Conservation (phyloP, 1,140 invertebrate genomes). For the Vollenhovia emeryi region DNA sequence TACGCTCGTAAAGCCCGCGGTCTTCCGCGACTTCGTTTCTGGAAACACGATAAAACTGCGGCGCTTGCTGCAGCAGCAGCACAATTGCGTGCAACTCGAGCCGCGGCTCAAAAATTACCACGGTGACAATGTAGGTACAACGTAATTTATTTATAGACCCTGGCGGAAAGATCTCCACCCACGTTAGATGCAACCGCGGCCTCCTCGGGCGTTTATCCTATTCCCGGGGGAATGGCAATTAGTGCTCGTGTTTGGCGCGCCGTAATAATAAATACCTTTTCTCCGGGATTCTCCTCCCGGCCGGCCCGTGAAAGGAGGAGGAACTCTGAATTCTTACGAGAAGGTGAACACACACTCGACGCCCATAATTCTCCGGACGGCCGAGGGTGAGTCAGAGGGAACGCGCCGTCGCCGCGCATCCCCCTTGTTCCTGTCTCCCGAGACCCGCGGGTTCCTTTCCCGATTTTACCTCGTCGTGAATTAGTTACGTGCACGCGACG, state of each 20-base stretch:
- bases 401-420: conserved; percentile 43
- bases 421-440: conserved; percentile 44
- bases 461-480: conserved; percentile 68
- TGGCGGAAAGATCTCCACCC: background rate
- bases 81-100: background rate
- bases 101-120: background rate
- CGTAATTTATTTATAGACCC: conserved; percentile 29
- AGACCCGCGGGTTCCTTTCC: conserved; percentile 56
- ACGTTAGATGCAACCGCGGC: conserved; percentile 28
- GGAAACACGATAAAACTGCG: conserved; percentile 23
- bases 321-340: conserved; percentile 59
- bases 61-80: background rate
- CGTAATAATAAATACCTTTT: conserved; percentile 35
- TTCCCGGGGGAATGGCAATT: conserved; percentile 29
- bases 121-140: conserved; percentile 1
- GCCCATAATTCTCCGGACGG: conserved; percentile 58
- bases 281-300: background rate
- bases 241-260: conserved; percentile 35
- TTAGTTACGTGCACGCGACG: conserved; percentile 52
- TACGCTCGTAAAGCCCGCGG: conserved; percentile 29
- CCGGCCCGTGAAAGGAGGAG: conserved; percentile 10
- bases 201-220: conserved; percentile 16
- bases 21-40: conserved; percentile 9
- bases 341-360: conserved; percentile 63
- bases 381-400: conserved; percentile 69